Percentiles rank a stretch among this genome's conserved stretches.
phyloP scores from a whole-genome alignment of 2,888 invertebrate species.

The Dysmachus trigonus region DNA sequence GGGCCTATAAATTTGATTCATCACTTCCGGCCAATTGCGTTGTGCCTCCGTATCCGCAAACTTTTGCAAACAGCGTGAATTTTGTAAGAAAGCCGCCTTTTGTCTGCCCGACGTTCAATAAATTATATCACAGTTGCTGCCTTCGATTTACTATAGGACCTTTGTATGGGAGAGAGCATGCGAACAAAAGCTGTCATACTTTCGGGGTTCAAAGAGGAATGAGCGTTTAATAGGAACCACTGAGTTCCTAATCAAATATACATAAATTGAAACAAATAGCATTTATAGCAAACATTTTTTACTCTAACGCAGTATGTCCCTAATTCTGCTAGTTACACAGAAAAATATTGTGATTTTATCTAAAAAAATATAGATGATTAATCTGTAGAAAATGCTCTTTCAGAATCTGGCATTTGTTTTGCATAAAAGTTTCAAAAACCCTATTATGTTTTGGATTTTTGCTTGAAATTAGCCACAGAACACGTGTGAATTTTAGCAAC shows the following conservation, averaged over 20 bases:
- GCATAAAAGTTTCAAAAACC: too few species aligned
- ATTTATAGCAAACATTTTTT: background rate
- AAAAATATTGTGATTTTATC: too few species aligned
- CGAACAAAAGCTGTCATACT: background rate
- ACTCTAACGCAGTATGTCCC: too few species aligned
- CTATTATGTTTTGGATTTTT: too few species aligned
- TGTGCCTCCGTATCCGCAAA: background rate
- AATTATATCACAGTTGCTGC: background rate
- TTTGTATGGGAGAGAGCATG: background rate
- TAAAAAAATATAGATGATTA: too few species aligned
- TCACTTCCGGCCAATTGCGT: background rate
- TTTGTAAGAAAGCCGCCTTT: background rate
- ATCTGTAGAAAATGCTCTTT: too few species aligned
- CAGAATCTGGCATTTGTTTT: too few species aligned
- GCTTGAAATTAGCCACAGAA: too few species aligned
- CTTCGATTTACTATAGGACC: background rate
- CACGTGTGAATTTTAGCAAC: too few species aligned
- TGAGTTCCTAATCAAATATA: background rate
- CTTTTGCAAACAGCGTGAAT: background rate
- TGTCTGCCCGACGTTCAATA: background rate
- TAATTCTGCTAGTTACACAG: too few species aligned
- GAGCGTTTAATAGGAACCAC: background rate
- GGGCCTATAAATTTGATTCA: slow-evolving; percentile 2
- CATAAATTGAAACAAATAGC: background rate
- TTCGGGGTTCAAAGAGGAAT: background rate